A percentile compares a stretch with the other conserved stretches of the same genome.
These are phyloP conservation scores for Cryptotermes secundus DNA, from an alignment of 1,140 invertebrate species.

Conservation along the genomic window DNA sequence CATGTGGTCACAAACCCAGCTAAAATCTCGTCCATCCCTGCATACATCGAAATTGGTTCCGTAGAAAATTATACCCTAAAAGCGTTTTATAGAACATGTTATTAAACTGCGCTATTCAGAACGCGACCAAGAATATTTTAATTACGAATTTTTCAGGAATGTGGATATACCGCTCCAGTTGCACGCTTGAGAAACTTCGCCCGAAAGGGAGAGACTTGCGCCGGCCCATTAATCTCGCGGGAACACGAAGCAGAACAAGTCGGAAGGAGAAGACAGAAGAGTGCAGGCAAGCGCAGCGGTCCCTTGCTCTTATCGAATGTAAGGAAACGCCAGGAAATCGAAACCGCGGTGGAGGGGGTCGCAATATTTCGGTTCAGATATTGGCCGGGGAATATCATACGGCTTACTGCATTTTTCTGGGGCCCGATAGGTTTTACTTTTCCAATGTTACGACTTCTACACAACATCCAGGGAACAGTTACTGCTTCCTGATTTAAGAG, in stretches of 20 bases:
- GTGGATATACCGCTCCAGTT: background rate
- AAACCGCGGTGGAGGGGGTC: background rate
- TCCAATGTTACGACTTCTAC: background rate
- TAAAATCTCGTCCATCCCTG: no score
- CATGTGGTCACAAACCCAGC: no score
- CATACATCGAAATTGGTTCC: no score
- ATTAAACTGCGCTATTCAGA: no score
- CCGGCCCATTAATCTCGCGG: background rate
- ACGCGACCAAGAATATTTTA: background rate
- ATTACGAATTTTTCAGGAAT: conserved; percentile 14
- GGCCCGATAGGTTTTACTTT: background rate
- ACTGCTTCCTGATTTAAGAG: no score
- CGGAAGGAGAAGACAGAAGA: background rate
- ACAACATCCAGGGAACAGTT: no score
- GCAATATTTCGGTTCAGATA: background rate
- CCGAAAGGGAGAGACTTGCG: background rate
- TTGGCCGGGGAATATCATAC: background rate
- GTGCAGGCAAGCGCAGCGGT: background rate
- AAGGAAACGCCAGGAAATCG: conserved; percentile 3
- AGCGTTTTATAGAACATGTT: no score
- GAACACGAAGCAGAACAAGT: background rate
- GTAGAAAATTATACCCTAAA: no score
- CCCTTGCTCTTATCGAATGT: background rate
- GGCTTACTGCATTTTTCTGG: background rate
- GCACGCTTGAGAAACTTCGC: background rate